Evolutionary conservation across 2,113 vertebrate genomes (phyloP).

Genomic region (Hyperopisus bebe): DNA sequence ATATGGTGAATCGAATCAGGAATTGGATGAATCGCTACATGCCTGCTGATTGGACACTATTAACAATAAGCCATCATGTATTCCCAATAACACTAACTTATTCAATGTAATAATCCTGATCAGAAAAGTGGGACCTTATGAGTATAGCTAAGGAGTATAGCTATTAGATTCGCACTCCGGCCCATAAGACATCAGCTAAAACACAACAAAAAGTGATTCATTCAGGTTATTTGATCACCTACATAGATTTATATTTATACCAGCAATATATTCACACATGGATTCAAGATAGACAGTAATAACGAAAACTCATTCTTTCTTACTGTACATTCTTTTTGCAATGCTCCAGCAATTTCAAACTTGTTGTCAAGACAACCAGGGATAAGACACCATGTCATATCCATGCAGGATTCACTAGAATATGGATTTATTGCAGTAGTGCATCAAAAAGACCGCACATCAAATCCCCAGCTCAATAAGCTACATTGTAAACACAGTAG

Average conservation of each 20-base stretch:
- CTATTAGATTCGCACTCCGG: too few relatives aligned
- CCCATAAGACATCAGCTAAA: background rate
- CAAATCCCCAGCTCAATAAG: constrained; percentile 10
- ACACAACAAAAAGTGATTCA: background rate
- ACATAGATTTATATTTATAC: background rate
- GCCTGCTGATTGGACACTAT: background rate
- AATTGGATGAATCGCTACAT: background rate
- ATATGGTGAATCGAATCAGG: background rate
- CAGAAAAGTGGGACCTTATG: background rate
- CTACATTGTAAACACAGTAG: background rate
- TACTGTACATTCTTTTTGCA: background rate
- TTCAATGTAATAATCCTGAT: background rate
- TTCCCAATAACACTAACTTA: background rate
- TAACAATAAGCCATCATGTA: background rate
- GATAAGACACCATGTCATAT: constrained; percentile 4
- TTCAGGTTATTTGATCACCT: background rate
- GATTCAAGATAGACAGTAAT: background rate
- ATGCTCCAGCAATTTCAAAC: constrained; percentile 6
- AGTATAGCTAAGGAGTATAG: background rate
- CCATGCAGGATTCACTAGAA: constrained; percentile 3
- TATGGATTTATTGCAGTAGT: constrained; percentile 6
- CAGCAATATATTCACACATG: background rate
- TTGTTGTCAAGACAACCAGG: constrained; percentile 20
- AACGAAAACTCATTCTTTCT: background rate
- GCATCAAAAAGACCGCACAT: background rate